Evolutionary conservation across 1,140 invertebrate species (phyloP), one percentile per base, ranked within the genome.

Genomic region (Neodiprion virginianus): DNA sequence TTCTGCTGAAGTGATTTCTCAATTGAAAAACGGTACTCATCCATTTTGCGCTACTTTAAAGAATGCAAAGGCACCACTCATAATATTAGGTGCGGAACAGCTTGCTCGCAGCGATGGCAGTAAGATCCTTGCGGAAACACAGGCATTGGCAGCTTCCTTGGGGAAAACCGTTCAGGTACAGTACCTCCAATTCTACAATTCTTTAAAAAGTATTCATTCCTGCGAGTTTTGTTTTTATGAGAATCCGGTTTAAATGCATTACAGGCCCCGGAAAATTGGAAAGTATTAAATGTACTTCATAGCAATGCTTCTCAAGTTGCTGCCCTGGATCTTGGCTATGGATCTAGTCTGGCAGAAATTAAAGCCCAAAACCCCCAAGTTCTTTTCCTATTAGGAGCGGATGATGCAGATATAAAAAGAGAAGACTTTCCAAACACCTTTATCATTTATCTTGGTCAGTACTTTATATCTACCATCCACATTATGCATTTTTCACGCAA

Each of bases 321-420:
- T 69, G 98, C 99, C 48, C 90, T 99, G 69, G 99, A 99, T 90
- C 86, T 99, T 71, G 98, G 98, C 53, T 99, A 98, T 89, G 93
- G 93, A 78, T 91, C 96, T 7, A 95, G 96, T 21, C 91, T 95
- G 8, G 91, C 93, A 40, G 89, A 89, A 74, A 91, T 94, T n/a
- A 87, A 93, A 48, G 87, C 94, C 75, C 83, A 87, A 71, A 90
- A 93, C 76, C 95, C 97, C 0, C 93, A 95, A 84, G 92, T 99
- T 48, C 86, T 99, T 12, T 98, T 94, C 87, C 89, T 99, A 67
- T 89, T 99, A 71, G 98, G 98, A 49, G 97, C 98, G 72, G 99
- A 99, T 88, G 95, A 96, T 80, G 92, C 92, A 1, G 91, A 93
- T 48, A 91, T 99, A 72, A 93, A 91, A 0, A 91, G 93, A 77